Evolutionary conservation across 1,140 invertebrate species (phyloP).

Genomic region (Aphaenogaster ashmeadi): DNA sequence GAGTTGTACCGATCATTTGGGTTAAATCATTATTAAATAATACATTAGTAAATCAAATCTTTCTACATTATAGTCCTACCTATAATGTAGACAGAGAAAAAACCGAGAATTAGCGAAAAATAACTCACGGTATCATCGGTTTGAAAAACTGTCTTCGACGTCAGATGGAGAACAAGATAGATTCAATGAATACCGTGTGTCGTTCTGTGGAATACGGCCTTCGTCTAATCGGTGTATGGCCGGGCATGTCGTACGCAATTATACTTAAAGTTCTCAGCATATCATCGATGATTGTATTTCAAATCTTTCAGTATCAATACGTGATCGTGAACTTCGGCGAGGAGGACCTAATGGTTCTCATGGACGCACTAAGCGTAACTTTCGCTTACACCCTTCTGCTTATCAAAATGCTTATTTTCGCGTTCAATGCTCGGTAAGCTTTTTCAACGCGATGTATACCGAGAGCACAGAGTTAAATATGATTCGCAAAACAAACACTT

Average conservation of each 20-base stretch:
- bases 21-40: not conserved
- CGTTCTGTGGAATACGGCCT: constrained; percentile 55
- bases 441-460: not conserved
- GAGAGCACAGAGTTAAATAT: constrained; percentile 4
- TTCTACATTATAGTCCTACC: not conserved
- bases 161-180: not conserved
- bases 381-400: constrained; percentile 40
- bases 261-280: constrained; percentile 42
- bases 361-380: constrained; percentile 52
- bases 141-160: not conserved
- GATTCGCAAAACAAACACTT: not conserved
- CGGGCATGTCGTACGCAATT: constrained; percentile 19
- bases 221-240: constrained; percentile 56
- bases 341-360: not conserved
- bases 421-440: constrained; percentile 56
- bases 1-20: not conserved
- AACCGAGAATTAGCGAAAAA: not conserved
- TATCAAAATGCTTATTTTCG: constrained; percentile 57
- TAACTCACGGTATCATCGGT: not conserved
- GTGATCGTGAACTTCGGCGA: constrained; percentile 5
- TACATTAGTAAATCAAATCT: not conserved
- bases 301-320: constrained; percentile 52
- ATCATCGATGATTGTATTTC: not conserved
- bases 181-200: constrained; percentile 26
- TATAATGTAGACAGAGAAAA: constrained; percentile 3